phyloP scores from a whole-genome alignment of 2,797 vertebrate genomes.

The Hydrophis major region DNA sequence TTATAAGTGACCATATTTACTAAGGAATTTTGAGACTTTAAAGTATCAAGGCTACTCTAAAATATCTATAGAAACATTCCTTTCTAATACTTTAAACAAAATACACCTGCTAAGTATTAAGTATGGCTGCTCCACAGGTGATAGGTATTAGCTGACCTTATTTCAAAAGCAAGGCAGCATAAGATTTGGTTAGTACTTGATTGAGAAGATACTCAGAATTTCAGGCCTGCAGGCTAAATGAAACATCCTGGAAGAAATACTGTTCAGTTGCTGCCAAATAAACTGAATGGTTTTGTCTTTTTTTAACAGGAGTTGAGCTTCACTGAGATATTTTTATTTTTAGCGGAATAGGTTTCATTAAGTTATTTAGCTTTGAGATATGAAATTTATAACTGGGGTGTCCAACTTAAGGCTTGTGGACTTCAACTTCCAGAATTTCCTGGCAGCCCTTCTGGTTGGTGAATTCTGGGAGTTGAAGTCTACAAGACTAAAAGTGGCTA shows the following conservation, averaged over 20 bases:
- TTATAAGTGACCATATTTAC: not conserved
- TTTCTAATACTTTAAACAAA: fast-evolving
- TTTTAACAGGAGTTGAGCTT: not conserved
- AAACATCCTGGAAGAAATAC: not conserved
- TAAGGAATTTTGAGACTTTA: not conserved
- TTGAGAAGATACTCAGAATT: not conserved
- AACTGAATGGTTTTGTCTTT: not conserved
- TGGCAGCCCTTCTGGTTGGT: not conserved
- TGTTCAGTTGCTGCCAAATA: not conserved
- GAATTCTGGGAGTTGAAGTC: not conserved
- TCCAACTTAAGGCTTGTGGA: not conserved
- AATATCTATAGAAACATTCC: not conserved
- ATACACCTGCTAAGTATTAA: not conserved
- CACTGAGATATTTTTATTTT: not conserved
- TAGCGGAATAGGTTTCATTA: not conserved
- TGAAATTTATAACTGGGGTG: not conserved
- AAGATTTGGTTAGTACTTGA: not conserved
- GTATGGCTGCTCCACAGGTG: not conserved
- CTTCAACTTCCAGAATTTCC: not conserved
- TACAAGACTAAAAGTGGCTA: not conserved
- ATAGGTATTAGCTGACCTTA: not conserved
- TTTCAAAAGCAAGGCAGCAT: not conserved
- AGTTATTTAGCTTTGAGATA: not conserved
- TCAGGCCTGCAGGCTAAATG: not conserved
- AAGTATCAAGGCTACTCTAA: not conserved